Evolutionary conservation across 2,888 invertebrate species (phyloP).

Genomic region (Mythimna ferrago): DNA sequence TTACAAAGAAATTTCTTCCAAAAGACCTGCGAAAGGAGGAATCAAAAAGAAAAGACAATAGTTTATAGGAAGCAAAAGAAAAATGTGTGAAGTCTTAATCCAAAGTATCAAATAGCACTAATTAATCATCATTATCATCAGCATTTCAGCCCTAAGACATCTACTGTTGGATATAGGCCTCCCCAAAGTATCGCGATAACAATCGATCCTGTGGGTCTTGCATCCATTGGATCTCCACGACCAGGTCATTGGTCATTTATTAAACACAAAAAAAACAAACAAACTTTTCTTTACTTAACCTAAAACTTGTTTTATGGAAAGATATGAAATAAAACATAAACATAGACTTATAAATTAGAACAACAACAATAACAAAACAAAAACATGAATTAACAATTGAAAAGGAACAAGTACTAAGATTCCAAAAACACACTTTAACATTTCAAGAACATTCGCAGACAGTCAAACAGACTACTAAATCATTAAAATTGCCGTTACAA

Average conservation of each 20-base stretch:
- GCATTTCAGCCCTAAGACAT: no score
- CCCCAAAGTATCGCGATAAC: no score
- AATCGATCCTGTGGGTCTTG: no score
- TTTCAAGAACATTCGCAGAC: slow-evolving; percentile 52
- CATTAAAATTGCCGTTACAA: slow-evolving; percentile 76
- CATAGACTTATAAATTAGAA: slow-evolving; percentile 18
- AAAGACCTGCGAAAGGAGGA: no score
- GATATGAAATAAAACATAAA: slow-evolving; percentile 9
- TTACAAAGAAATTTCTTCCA: no score
- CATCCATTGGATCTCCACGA: no score
- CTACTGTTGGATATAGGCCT: no score
- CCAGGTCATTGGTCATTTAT: not conserved
- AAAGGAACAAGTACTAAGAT: slow-evolving; percentile 35
- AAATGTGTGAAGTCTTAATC: no score
- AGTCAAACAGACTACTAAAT: slow-evolving; percentile 65
- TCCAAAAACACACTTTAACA: slow-evolving; percentile 42
- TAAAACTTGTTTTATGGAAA: slow-evolving; percentile 12
- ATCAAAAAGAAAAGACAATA: no score
- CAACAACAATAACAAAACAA: slow-evolving; percentile 34
- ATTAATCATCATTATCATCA: no score
- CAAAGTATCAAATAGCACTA: no score
- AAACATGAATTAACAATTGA: slow-evolving; percentile 49
- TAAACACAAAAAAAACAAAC: not conserved
- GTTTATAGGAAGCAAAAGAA: no score
- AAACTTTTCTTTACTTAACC: not conserved